Base-by-base conservation (phyloP, 1,140 invertebrate species). In the Drosophila parvula region DNA sequence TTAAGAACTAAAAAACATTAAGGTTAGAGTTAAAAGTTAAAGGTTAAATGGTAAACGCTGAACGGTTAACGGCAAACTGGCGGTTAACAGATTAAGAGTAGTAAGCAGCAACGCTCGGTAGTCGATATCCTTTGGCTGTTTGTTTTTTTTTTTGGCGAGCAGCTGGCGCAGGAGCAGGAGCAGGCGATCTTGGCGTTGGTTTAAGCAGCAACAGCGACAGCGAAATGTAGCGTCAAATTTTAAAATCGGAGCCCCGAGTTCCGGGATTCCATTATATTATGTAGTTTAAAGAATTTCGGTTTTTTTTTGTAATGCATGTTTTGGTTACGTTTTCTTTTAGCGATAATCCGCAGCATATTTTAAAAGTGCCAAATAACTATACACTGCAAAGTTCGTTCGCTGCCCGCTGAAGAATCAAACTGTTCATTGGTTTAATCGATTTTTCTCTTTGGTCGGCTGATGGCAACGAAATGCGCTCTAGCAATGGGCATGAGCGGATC, bases 291-390 rank as follows among this genome's bases (percentile, higher is more conserved):
- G n/a, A 44, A 38, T 51, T 34, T 57, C 12, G 51, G 47, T 56
- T 44, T 58, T 27, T 28, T 30, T 50, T 38, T 3, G 48, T 36
- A 50, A 59, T 83, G 62, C 61, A 63, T 84, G 18, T 53, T 55
- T 55, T 55, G 55, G 75, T 70, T 59, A 62, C 70, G 82, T 71
- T 64, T 85, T 65, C 60, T 57, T 73, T 80, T 74, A 91, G 90
- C 90, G 90, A 91, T 91, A 91, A 88, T 91, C 78, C 90, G 90
- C 73, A 91, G 90, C 90, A 90, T 91, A 91, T 91, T 86, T 79
- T 90, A 75, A 78, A 65, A 90, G 79, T 90, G 85, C 90, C 90
- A 91, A 91, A 91, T 83, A 55, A 91, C 90, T 65, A 76, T 71
- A 77, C 43, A 76, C 88, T 78, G 73, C 77, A 83, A 81, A 64